A percentile compares a stretch with the other conserved stretches of the same genome.
Evolutionary conservation across 2,797 vertebrate genomes (phyloP).

Genomic region (Silurus aristotelis): DNA sequence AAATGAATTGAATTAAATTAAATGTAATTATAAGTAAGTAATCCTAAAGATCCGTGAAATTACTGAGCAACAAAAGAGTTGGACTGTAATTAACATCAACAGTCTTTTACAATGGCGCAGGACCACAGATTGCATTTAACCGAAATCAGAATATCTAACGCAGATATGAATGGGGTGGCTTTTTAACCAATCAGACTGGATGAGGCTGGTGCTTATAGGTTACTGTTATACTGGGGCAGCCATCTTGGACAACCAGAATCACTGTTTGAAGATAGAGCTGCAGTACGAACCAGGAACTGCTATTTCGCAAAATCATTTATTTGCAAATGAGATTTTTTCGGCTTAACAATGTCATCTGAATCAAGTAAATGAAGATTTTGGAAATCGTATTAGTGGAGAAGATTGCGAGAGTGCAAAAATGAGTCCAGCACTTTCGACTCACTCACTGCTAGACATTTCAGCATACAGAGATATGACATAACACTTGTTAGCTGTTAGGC

Average conservation of each 20-base stretch:
- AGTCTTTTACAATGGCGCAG: no score
- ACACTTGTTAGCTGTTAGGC: neutral
- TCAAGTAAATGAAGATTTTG: neutral
- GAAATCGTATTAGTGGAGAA: neutral
- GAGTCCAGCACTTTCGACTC: neutral
- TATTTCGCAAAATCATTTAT: slow-evolving; percentile 16
- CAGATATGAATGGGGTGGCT: neutral
- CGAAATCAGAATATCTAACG: no score
- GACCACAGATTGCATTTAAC: no score
- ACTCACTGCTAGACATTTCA: neutral
- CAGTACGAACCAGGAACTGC: neutral
- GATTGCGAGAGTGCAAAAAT: slow-evolving; percentile 3
- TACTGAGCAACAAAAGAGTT: no score
- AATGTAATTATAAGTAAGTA: no score
- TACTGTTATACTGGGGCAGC: neutral
- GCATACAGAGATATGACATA: slow-evolving; percentile 16
- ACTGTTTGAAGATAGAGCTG: neutral
- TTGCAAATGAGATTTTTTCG: slow-evolving; percentile 14
- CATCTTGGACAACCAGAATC: neutral
- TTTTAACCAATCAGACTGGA: neutral
- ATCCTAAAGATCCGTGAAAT: no score
- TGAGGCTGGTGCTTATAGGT: neutral
- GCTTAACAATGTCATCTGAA: slow-evolving; percentile 4
- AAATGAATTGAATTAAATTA: no score
- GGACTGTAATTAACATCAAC: no score